Base-by-base conservation (phyloP, 2,113 vertebrate species). In the Pterophyllum scalare region DNA sequence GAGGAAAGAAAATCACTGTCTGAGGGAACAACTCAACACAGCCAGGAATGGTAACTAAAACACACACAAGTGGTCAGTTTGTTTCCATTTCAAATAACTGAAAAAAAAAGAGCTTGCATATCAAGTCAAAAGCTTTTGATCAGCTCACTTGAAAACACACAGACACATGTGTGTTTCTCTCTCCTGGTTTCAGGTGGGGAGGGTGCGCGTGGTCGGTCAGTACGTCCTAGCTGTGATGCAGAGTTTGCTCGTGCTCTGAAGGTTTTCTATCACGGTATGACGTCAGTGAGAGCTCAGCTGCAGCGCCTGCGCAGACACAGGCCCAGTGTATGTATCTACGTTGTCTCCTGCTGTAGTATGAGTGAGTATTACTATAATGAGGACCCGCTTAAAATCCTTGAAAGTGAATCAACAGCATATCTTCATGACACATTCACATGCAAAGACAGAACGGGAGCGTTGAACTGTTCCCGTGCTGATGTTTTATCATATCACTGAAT, bases 261-360 rank as follows among this genome's bases (percentile, higher is more conserved):
- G 83, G 93, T 93, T 62, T 98, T 98, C 94, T 97, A 98, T 84
- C 96, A 96, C 93, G 96, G 95, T 62, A 97, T 97, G 97, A 97
- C 94, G 1, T 80, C 82, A 5, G 96, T 97, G 6, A 92, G 94
- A 83, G 95, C 87, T 59, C 96, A 96, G 75, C 94, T 97, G 62
- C 96, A 97, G 90, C 92, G 93, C 10, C 85, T 98, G 78, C 95
- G 94, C 87, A 95, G 95, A 82, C 90, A 91, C 74, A 95, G 87
- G 80, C 95, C 96, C 77, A 96, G 96, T 0, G 97, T 97, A 94
- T 5, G 95, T 94, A 76, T n/a, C n/a, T 24, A 11, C 2, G 24
- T 33, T 33, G 61, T 19, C 38, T 81, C 67, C 31, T 35, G 43
- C 54, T 15, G 33, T 26, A 49, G 13, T 3, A 14, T 5, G 67